These are phyloP conservation scores for Takifugu flavidus DNA, from an alignment of 2,113 vertebrate species.

Conservation along the genomic window DNA sequence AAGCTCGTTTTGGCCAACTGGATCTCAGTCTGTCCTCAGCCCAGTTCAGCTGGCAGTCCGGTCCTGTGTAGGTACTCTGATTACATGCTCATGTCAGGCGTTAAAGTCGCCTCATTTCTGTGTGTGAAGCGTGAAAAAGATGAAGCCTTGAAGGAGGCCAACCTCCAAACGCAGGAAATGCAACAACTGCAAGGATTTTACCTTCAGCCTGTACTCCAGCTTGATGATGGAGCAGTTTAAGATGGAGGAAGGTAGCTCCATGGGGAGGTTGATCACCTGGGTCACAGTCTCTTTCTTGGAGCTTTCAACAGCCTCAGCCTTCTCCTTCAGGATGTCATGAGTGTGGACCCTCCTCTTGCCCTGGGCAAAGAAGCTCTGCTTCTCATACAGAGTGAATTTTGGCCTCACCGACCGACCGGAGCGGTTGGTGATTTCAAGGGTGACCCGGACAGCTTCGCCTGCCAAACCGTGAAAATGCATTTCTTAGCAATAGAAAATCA, in stretches of 20 bases:
- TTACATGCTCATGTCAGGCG: no score
- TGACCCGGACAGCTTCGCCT: conserved; percentile 47
- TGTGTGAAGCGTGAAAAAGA: no score
- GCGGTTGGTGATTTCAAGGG: conserved; percentile 42
- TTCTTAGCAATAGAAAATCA: no score
- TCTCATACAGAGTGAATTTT: conserved; percentile 54
- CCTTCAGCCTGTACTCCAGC: conserved; percentile 69
- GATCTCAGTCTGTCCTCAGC: no score
- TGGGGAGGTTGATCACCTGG: conserved; percentile 53
- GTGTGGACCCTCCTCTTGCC: conserved; percentile 28
- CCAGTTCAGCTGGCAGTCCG: no score
- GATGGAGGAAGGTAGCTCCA: conserved; percentile 45
- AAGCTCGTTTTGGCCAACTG: no score
- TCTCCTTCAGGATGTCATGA: conserved; percentile 37
- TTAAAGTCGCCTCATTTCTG: no score
- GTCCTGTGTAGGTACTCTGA: no score
- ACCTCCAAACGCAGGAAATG: no score
- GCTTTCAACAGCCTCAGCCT: conserved; percentile 19
- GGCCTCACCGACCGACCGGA: conserved; percentile 58
- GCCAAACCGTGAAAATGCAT: not conserved
- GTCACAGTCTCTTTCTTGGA: conserved; percentile 26
- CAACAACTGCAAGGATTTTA: conserved; percentile 26
- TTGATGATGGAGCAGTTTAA: conserved; percentile 61
- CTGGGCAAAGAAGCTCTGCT: conserved; percentile 53
- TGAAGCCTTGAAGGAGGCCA: no score